phyloP scores from a whole-genome alignment of 2,113 vertebrate species.

The Mastomys coucha region DNA sequence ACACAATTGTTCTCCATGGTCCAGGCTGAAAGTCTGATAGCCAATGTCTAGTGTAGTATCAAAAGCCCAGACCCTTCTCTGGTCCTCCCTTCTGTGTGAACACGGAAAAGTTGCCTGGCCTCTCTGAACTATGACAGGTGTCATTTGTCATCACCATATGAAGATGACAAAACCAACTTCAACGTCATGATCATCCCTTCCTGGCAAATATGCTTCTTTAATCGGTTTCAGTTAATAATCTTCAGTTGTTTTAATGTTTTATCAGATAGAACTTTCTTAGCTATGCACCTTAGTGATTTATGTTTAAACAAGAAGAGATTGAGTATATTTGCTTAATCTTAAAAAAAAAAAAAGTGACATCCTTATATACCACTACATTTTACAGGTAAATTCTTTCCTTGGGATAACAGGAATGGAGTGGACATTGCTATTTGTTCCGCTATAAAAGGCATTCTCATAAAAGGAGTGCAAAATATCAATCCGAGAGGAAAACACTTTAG shows the following conservation, averaged over 20 bases:
- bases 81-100: neutral
- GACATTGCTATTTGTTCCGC: neutral
- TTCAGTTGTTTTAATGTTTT: neutral
- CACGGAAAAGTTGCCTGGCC: neutral
- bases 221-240: neutral
- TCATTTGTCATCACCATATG: neutral
- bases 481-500: neutral
- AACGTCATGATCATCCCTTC: neutral
- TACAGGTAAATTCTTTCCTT: neutral
- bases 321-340: neutral
- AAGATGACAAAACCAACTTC: neutral
- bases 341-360: neutral
- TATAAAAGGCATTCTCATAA: neutral
- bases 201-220: neutral
- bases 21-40: neutral
- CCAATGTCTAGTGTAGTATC: no score
- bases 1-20: neutral
- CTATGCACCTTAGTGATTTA: neutral
- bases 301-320: neutral
- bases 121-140: neutral
- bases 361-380: neutral
- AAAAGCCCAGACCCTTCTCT: accelerated
- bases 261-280: neutral
- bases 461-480: neutral
- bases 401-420: neutral